These are phyloP conservation scores for Scolanthus callimorphus DNA, from an alignment of 92 coral and sea anemone species.

Conservation along the genomic window DNA sequence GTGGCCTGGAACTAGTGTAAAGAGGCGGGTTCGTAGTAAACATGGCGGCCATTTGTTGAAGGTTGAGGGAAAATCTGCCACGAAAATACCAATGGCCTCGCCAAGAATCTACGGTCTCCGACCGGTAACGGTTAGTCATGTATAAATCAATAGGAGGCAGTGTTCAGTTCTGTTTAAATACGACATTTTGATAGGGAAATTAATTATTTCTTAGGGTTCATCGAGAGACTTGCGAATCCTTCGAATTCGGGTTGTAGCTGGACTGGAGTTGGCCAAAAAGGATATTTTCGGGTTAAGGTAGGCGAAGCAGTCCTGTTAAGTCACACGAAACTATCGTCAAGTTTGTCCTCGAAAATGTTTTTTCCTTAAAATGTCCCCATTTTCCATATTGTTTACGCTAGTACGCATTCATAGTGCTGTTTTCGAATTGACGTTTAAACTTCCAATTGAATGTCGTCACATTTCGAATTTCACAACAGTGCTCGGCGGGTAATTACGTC, in stretches of 20 bases:
- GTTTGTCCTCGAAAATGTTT: no score
- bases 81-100: neutral
- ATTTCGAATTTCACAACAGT: no score
- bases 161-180: neutral
- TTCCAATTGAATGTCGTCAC: no score
- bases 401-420: no score
- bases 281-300: constrained; percentile 97
- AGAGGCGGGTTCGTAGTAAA: constrained; percentile 33
- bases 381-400: no score
- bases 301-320: no score
- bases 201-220: neutral
- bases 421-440: no score
- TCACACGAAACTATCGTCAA: no score
- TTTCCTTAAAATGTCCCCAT: no score
- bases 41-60: constrained; percentile 26
- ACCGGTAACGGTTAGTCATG: neutral
- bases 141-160: neutral
- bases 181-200: neutral
- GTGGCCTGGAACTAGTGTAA: constrained; percentile 7
- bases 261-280: constrained; percentile 77
- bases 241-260: constrained; percentile 63
- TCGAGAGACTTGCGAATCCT: constrained; percentile 33
- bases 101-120: neutral
- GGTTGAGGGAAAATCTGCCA: neutral
- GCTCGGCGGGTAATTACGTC: no score